phyloP scores from a whole-genome alignment of 2,888 invertebrate species.

The Sminthurides aquaticus region DNA sequence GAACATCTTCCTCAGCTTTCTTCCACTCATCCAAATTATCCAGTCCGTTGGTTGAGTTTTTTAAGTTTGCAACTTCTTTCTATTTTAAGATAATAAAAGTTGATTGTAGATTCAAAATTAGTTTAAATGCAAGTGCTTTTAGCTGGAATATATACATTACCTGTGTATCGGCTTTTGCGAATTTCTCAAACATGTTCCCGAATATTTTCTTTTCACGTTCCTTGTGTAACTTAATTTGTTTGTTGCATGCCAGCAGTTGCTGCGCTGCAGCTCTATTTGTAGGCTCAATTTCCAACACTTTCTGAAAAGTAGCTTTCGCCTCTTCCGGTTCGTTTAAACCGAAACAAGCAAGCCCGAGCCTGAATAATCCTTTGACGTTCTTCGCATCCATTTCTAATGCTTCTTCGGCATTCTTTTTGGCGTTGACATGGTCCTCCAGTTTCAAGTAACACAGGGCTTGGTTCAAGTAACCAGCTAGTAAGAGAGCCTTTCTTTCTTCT shows the following conservation, averaged over 20 bases:
- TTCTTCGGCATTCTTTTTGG: conserved; percentile 65
- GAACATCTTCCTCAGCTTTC: conserved; percentile 24
- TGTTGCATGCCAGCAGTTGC: conserved; percentile 64
- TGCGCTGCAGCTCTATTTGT: conserved; percentile 79
- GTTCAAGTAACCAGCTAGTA: conserved; percentile 69
- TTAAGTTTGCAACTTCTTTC: conserved; percentile 64
- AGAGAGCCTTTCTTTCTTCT: conserved; percentile 53
- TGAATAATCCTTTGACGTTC: conserved; percentile 83
- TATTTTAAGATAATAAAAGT: conserved; percentile 44
- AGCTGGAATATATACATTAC: conserved; percentile 3
- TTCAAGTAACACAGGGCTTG: conserved; percentile 74
- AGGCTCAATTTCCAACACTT: conserved; percentile 69
- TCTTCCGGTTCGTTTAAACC: conserved; percentile 66
- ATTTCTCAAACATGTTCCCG: conserved; percentile 91
- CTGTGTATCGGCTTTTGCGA: conserved; percentile 11
- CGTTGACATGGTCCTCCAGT: conserved; percentile 61
- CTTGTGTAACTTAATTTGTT: conserved; percentile 65
- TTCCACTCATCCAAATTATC: conserved; percentile 46
- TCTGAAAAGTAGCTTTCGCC: conserved; percentile 70
- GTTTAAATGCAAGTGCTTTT: not conserved
- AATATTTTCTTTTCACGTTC: conserved; percentile 78
- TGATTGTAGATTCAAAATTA: not conserved
- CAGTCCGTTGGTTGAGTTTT: conserved; percentile 63
- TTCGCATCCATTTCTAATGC: conserved; percentile 65
- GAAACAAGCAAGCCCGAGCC: conserved; percentile 73